Percentiles rank a stretch among this genome's conserved stretches.
phyloP scores from a whole-genome alignment of 2,113 vertebrate species.

The human region GRCh38 chr1:57925501-57926000 shows the following conservation, averaged over 20 bases:
- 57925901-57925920: neutral
- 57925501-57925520: constrained; percentile 1
- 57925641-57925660: neutral
- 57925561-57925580: neutral
- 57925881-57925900: neutral
- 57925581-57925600: neutral
- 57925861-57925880: neutral
- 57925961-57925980: neutral
- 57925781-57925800: neutral
- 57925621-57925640: neutral
- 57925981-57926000: constrained; percentile 31
- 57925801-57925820: neutral
- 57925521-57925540: neutral
- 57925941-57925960: constrained; percentile 9
- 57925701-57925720: neutral
- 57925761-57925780: neutral
- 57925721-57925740: neutral
- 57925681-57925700: neutral
- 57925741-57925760: neutral
- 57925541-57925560: neutral
- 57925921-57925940: constrained; percentile 28
- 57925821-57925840: neutral
- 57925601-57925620: neutral
- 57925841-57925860: neutral
- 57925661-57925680: neutral